phyloP scores from a whole-genome alignment of 1,140 invertebrate species.

The Luehdorfia chinensis region DNA sequence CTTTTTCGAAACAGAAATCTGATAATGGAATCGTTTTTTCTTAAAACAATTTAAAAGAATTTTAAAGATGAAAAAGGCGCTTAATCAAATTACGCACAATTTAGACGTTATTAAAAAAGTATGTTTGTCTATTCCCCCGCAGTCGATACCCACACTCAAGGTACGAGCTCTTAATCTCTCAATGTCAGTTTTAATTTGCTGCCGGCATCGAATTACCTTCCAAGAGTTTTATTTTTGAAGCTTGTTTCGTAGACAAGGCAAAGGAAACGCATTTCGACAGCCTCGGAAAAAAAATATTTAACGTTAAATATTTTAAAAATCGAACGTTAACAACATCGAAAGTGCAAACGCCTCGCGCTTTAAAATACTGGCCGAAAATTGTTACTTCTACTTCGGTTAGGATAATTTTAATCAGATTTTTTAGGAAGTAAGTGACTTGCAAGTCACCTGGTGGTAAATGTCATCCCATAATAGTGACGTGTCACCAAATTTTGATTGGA shows the following conservation, averaged over 20 bases:
- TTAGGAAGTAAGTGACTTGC: too few species aligned
- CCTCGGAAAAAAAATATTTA: conserved; percentile 40
- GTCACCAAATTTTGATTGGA: too few species aligned
- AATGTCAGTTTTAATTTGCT: conserved; percentile 73
- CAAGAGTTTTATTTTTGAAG: conserved; percentile 66
- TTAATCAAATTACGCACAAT: conserved; percentile 31
- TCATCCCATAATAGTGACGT: too few species aligned
- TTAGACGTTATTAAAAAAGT: conserved; percentile 43
- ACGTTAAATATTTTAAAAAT: conserved; percentile 34
- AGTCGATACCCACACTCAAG: conserved; percentile 53
- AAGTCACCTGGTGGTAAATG: too few species aligned
- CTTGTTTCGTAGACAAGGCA: conserved; percentile 38
- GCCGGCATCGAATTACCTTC: conserved; percentile 66
- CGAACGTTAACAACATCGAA: conserved; percentile 16
- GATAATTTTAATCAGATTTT: too few species aligned
- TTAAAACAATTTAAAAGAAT: conserved; percentile 1
- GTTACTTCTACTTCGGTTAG: too few species aligned
- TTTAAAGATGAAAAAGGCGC: conserved; percentile 11
- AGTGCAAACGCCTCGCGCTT: neutral
- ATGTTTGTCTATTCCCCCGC: conserved; percentile 40
- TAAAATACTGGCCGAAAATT: too few species aligned
- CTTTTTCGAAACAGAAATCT: too few species aligned
- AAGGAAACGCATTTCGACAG: conserved; percentile 63
- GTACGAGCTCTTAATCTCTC: conserved; percentile 66
- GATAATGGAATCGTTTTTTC: conserved; percentile 4